Base-by-base conservation (phyloP, 2,888 invertebrate species). In the Patella ulyssiponensis region DNA sequence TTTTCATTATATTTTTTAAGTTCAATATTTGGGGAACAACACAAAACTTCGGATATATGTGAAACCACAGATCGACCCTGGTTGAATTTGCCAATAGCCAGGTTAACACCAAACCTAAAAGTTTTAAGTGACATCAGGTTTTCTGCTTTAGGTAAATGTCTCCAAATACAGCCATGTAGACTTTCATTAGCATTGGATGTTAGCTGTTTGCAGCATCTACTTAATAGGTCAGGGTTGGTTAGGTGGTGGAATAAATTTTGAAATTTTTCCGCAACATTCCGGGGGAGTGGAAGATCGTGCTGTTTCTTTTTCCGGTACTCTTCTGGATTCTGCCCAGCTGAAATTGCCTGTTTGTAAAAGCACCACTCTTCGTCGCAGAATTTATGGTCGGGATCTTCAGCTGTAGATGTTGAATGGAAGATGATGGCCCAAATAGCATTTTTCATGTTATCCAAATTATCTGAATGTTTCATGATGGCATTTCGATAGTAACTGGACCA, bases 401-500 rank as follows among this genome's bases (percentile, higher is more conserved):
- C 17, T 14, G 58, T 58, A 20, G 58, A 58, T 14, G 20, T 9
- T 11, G 58, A 58, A 58, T 58, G 58, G 20, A 58, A 58, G 7
- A 58, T 9, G 58, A 58, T 58, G 58, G 58, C 58, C 58, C 58
- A 58, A 20, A 58, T 58, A 20, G n/a, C 58, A 58, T 58, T 58
- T 58, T 17, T 15, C 58, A 58, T 58, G 7, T 58, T 58, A 58
- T 58, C 58, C 1, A 58, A 17, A 58, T 58, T 20, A 20, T 17
- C n/a, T 7, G 58, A 58, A 20, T 58, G 17, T 58, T 58, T 58
- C n/a, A 58, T 20, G 20, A 58, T 58, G 14, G 58, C 58, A 58
- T 58, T 58, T 14, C 58, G 14, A 58, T 58, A 58, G 17, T 58
- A 58, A 20, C n/a, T 20, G 7, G 58, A 58, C 58, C 58, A 58